These are phyloP conservation scores for Epinotia bilunana DNA, from an alignment of 2,888 invertebrate genomes.

Conservation along the genomic window DNA sequence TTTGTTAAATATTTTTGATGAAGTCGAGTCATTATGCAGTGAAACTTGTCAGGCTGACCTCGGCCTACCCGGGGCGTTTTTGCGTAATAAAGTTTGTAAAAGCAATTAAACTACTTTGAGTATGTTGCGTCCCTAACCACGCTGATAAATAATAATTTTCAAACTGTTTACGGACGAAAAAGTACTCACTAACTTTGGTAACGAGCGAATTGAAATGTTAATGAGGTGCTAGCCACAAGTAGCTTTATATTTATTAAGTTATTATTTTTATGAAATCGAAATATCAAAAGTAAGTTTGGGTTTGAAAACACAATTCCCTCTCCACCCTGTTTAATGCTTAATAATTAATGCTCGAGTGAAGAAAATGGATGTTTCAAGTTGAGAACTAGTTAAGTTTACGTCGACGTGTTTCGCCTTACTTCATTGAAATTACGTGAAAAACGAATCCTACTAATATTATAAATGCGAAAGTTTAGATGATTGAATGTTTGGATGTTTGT, in stretches of 20 bases:
- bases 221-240: conserved; percentile 4
- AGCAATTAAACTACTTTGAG: conserved; percentile 44
- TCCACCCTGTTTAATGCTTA: too few relatives aligned
- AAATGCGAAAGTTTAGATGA: too few relatives aligned
- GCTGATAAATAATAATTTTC: conserved; percentile 38
- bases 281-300: too few relatives aligned
- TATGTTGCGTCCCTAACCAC: conserved; percentile 28
- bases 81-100: conserved; percentile 35
- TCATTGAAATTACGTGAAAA: too few relatives aligned
- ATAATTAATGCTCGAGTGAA: too few relatives aligned
- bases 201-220: conserved; percentile 25
- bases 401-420: too few relatives aligned
- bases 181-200: conserved; percentile 22
- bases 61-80: conserved; percentile 37
- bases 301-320: too few relatives aligned
- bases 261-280: not conserved
- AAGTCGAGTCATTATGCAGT: not conserved
- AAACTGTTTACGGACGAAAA: conserved; percentile 27
- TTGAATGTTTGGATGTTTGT: too few relatives aligned
- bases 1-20: too few relatives aligned
- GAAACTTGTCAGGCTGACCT: conserved; percentile 13
- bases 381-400: too few relatives aligned
- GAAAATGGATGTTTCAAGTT: too few relatives aligned
- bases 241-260: not conserved
- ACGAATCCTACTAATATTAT: too few relatives aligned